Evolutionary conservation across 2,797 vertebrate genomes (phyloP).

Genomic region (Anomalospiza imberbis): DNA sequence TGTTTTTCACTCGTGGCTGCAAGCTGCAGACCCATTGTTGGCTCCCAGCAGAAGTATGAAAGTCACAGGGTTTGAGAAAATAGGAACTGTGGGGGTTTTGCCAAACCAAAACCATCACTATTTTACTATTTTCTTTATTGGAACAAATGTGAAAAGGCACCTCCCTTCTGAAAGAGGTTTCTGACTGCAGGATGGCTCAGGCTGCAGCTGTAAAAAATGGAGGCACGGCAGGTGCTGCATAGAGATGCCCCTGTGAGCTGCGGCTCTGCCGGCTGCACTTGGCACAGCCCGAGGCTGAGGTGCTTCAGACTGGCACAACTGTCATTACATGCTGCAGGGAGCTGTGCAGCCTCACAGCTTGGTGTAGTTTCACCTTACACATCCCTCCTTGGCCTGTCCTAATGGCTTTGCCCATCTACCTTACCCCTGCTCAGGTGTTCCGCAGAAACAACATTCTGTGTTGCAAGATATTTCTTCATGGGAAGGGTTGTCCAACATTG

Average conservation of each 20-base stretch:
- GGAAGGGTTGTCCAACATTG: background rate
- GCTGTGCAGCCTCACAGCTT: background rate
- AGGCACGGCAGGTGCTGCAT: background rate
- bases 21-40: background rate
- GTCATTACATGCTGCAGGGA: rapidly evolving
- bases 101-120: background rate
- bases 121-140: background rate
- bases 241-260: background rate
- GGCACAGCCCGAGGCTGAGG: background rate
- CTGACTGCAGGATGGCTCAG: background rate
- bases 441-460: rapidly evolving
- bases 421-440: background rate
- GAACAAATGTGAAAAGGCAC: background rate
- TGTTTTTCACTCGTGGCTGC: background rate
- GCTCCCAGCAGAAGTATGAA: background rate
- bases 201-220: background rate
- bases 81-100: background rate
- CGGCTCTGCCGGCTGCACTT: background rate
- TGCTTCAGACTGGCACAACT: background rate
- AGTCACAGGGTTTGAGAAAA: background rate
- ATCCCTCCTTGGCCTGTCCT: background rate
- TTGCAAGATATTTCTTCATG: background rate
- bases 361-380: background rate
- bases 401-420: background rate
- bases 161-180: background rate